Evolutionary conservation across 2,113 vertebrate genomes (phyloP).

Genomic region (Aplodontia rufa): DNA sequence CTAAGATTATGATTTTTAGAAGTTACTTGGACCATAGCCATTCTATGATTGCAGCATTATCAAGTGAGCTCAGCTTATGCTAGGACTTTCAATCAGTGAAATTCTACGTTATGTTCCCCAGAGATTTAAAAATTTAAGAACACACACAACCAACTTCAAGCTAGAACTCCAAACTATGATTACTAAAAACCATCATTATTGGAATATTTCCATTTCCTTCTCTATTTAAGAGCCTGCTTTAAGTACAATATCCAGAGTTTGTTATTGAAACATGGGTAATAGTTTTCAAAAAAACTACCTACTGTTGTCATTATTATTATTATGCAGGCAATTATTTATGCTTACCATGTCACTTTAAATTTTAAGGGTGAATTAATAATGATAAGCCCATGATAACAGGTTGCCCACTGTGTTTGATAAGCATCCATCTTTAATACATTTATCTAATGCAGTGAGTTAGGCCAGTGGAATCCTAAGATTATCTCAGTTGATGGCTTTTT

Average conservation of each 20-base stretch:
- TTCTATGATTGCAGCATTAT: constrained; percentile 31
- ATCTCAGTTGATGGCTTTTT: background rate
- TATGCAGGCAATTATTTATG: constrained; percentile 49
- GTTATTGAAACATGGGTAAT: constrained; percentile 45
- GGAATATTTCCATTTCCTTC: constrained; percentile 42
- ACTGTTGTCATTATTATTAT: constrained; percentile 37
- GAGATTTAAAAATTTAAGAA: constrained; percentile 35
- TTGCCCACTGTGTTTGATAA: constrained; percentile 10
- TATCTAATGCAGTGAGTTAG: constrained; percentile 19
- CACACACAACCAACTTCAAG: background rate
- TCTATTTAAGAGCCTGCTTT: constrained; percentile 16
- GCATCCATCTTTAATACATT: background rate
- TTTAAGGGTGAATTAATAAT: constrained; percentile 53
- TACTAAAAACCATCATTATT: constrained; percentile 41
- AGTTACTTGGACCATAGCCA: background rate
- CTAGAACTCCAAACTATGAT: constrained; percentile 38
- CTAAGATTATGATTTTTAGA: background rate
- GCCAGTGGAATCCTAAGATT: background rate
- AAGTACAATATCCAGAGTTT: constrained; percentile 26
- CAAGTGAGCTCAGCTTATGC: background rate
- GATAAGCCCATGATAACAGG: background rate
- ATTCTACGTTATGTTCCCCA: constrained; percentile 25
- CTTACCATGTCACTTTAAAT: constrained; percentile 38
- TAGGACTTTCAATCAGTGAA: constrained; percentile 26
- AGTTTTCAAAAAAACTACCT: constrained; percentile 37